phyloP scores from a whole-genome alignment of 2,113 vertebrate genomes.

The Myrmophylax atrothorax region DNA sequence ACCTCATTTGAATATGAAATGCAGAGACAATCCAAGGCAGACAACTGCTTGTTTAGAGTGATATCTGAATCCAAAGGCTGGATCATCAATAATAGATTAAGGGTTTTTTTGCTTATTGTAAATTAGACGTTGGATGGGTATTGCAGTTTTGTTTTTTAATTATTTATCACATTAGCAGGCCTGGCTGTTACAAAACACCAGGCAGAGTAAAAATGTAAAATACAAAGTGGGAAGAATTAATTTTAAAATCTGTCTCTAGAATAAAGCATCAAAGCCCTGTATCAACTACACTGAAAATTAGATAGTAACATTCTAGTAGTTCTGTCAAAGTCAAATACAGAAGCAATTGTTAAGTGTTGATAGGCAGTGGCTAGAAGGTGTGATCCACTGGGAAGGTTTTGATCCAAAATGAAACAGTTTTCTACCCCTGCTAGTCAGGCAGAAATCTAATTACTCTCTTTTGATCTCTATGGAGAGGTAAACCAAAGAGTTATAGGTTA shows the following conservation, averaged over 20 bases:
- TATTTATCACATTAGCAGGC: conserved; percentile 35
- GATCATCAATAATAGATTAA: conserved; percentile 66
- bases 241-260: conserved; percentile 49
- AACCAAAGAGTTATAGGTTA: conserved; percentile 74
- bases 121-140: conserved; percentile 22
- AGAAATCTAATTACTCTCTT: conserved; percentile 80
- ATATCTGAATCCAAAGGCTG: conserved; percentile 54
- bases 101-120: conserved; percentile 7
- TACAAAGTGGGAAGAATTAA: conserved; percentile 12
- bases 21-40: conserved; percentile 12
- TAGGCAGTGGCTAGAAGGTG: conserved; percentile 67
- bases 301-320: conserved; percentile 66
- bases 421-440: conserved; percentile 75
- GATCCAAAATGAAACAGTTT: conserved; percentile 77
- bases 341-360: conserved; percentile 73
- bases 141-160: conserved; percentile 44
- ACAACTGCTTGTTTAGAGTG: conserved; percentile 40
- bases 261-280: conserved; percentile 43
- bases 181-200: conserved; percentile 30
- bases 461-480: conserved; percentile 75
- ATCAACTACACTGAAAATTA: conserved; percentile 58
- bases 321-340: conserved; percentile 70
- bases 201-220: conserved; percentile 52
- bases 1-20: conserved; percentile 58
- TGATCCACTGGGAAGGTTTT: conserved; percentile 74